These are phyloP conservation scores for Chesias legatella DNA, from an alignment of 2,888 invertebrate genomes.

Conservation along the genomic window DNA sequence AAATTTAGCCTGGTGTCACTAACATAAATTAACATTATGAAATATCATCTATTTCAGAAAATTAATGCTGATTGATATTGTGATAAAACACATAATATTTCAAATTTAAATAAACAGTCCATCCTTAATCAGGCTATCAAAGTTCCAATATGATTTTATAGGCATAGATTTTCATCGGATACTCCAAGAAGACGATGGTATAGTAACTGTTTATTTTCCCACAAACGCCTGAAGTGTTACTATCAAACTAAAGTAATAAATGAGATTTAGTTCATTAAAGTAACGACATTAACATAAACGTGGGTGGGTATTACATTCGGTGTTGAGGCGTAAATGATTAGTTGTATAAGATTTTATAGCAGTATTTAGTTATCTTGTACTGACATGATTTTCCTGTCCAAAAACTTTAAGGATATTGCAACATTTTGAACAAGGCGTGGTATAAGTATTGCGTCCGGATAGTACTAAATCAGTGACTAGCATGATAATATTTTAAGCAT, in stretches of 20 bases:
- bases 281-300: constrained; percentile 50
- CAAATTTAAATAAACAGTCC: constrained; percentile 38
- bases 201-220: constrained; percentile 49
- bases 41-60: constrained; percentile 20
- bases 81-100: constrained; percentile 40
- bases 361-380: constrained; percentile 10
- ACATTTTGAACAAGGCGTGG: constrained; percentile 4
- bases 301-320: constrained; percentile 49
- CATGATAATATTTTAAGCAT: constrained; percentile 32
- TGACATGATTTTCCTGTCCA: constrained; percentile 12
- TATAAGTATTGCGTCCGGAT: constrained; percentile 7
- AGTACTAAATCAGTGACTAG: constrained; percentile 25
- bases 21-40: constrained; percentile 16
- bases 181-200: constrained; percentile 30
- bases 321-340: constrained; percentile 33
- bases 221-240: constrained; percentile 52
- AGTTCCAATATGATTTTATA: constrained; percentile 20
- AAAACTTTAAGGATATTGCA: constrained; percentile 13
- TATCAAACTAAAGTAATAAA: constrained; percentile 50
- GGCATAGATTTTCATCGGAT: constrained; percentile 18
- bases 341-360: constrained; percentile 26
- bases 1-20: constrained; percentile 5
- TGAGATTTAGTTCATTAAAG: constrained; percentile 57
- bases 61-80: constrained; percentile 38
- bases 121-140: constrained; percentile 38